These are phyloP conservation scores for Pachyramphus minor DNA, from an alignment of 2,113 vertebrate genomes.

Conservation along the genomic window DNA sequence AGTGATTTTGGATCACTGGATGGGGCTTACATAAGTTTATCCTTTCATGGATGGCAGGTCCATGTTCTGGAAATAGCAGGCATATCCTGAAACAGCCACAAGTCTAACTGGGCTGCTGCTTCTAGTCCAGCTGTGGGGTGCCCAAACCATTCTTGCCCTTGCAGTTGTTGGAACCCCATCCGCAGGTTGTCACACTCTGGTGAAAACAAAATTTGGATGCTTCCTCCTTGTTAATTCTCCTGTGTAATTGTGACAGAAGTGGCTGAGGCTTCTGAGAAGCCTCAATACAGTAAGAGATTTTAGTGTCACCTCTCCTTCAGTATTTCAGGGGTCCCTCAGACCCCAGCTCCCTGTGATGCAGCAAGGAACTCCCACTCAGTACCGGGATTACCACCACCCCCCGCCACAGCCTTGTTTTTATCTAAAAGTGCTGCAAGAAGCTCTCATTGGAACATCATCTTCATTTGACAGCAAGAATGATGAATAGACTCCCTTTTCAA, in stretches of 20 bases:
- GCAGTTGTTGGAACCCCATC: not conserved
- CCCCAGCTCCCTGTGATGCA: fast-evolving
- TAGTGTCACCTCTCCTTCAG: not conserved
- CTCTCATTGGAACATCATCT: not conserved
- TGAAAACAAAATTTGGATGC: not conserved
- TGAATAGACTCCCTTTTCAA: not conserved
- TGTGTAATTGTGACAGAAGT: not conserved
- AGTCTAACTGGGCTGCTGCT: not conserved
- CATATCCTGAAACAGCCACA: fast-evolving
- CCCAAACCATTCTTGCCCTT: not conserved
- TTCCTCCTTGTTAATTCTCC: not conserved
- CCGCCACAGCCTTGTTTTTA: not conserved
- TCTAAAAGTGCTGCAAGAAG: not conserved
- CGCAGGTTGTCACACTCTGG: not conserved
- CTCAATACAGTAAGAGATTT: not conserved
- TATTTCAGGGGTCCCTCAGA: not conserved
- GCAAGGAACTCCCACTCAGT: fast-evolving
- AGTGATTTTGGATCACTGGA: not conserved
- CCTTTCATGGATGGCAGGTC: not conserved
- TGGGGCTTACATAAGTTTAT: fast-evolving
- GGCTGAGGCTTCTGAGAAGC: not conserved
- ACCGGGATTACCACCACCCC: not conserved
- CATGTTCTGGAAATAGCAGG: not conserved
- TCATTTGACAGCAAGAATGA: not conserved
- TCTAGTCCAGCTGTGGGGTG: not conserved